Evolutionary conservation across 1,140 invertebrate genomes (phyloP).

Genomic region (Leptinotarsa undecemlineata): DNA sequence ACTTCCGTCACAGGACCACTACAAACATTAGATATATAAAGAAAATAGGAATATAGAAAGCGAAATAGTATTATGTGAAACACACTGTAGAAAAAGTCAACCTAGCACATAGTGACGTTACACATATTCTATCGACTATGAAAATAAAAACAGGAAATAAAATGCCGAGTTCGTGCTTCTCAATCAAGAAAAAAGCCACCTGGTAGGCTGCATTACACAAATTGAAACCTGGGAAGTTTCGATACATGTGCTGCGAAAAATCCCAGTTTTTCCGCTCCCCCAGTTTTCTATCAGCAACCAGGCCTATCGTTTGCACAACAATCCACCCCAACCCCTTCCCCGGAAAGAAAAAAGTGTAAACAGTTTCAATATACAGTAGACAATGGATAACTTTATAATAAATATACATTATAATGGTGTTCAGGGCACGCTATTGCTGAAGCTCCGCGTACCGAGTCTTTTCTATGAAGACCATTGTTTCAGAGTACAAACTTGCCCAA

Average conservation of each 20-base stretch:
- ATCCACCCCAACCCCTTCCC: neutral
- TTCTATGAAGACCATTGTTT: slow-evolving; percentile 33
- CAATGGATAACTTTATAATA: slow-evolving; percentile 44
- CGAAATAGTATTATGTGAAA: slow-evolving; percentile 32
- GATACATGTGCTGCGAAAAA: neutral
- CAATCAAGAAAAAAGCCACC: neutral
- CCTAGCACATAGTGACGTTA: slow-evolving; percentile 12
- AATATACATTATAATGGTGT: slow-evolving; percentile 36
- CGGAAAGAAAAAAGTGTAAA: slow-evolving; percentile 18
- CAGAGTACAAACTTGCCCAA: slow-evolving; percentile 52
- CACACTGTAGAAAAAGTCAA: slow-evolving; percentile 29
- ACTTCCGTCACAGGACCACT: slow-evolving; percentile 8
- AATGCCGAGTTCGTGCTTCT: slow-evolving; percentile 6
- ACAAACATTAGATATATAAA: slow-evolving; percentile 24
- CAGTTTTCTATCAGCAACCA: neutral
- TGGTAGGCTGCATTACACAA: neutral
- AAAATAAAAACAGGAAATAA: slow-evolving; percentile 15
- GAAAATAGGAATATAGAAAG: slow-evolving; percentile 21
- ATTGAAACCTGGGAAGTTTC: no score
- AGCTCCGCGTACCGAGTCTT: neutral
- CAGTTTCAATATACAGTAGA: slow-evolving; percentile 45
- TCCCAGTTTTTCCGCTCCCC: neutral
- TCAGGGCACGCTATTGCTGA: neutral
- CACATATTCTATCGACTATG: slow-evolving; percentile 19
- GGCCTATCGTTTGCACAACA: neutral